Evolutionary conservation across 2,797 vertebrate species (phyloP).

Genomic region (Sandelia bainsii): DNA sequence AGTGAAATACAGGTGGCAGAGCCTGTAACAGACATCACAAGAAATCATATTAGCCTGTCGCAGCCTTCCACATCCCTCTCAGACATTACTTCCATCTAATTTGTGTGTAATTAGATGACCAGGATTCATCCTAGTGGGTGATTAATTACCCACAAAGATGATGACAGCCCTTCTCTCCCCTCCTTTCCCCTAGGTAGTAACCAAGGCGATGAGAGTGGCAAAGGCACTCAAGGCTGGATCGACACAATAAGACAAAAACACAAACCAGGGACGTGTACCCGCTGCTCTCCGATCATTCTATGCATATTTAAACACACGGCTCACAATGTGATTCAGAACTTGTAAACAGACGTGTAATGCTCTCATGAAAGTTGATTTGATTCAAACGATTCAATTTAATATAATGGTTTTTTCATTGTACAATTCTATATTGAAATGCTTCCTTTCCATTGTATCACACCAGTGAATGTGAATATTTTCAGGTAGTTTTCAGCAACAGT

Average conservation of each 20-base stretch:
- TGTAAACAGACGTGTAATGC: not conserved
- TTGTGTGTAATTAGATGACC: constrained; percentile 73
- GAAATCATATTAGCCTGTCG: constrained; percentile 34
- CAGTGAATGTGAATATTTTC: too few species aligned
- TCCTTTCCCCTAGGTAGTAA: constrained; percentile 38
- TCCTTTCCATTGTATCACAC: not conserved
- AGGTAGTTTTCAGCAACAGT: too few species aligned
- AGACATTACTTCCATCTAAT: constrained; percentile 69
- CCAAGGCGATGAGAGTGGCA: constrained; percentile 59
- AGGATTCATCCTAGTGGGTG: constrained; percentile 67
- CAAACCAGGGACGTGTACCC: not conserved
- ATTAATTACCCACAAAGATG: constrained; percentile 70
- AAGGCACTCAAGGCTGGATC: constrained; percentile 18
- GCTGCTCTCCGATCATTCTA: not conserved
- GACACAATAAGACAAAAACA: constrained; percentile 8
- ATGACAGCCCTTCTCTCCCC: constrained; percentile 16
- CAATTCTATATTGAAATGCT: not conserved
- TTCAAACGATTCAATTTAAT: not conserved
- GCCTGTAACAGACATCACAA: constrained; percentile 19
- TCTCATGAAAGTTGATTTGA: not conserved
- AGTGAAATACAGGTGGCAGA: constrained; percentile 8
- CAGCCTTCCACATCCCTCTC: constrained; percentile 42
- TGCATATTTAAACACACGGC: not conserved
- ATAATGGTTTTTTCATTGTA: not conserved
- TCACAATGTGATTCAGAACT: not conserved